Evolutionary conservation across 1,140 invertebrate genomes (phyloP), one percentile per base, ranked within the genome.

Genomic region (Lepidostoma basale): DNA sequence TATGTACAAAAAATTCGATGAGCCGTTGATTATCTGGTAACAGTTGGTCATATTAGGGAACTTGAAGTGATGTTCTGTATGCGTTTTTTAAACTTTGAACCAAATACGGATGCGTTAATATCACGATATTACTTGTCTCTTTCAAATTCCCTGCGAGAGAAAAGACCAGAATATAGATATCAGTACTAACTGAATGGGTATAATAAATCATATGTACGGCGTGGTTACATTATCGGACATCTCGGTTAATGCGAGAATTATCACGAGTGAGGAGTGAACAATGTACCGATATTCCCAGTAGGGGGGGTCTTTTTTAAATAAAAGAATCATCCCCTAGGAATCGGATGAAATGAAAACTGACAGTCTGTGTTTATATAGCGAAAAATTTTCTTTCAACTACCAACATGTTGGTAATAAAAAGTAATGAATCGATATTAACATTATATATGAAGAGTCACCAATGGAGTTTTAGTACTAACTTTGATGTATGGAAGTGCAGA

Each of bases 181-280:
- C 20, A 2, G 25, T 12, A 2, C 22, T 23, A 12, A 8, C 14
- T 49, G 18, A 23, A 18, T 5, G 22, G 22, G 18, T 47, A 47
- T 12, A 36, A 2, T 3, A 23, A 18, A 9, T 49, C 23, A 12
- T 12, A 22, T 22, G 22, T 25, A 49, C n/a, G n/a, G 3, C n/a
- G 45, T 49, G 45, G 45, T 23, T n/a, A n/a, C n/a, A n/a, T n/a
- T n/a, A n/a, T n/a, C n/a, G n/a, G 30, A 33, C 52, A 30, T 25
- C 33, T 56, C 33, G 23, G 52, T 56, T 56, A 33, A 56, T 56
- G 52, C 52, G 52, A 56, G 52, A 56, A 56, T 56, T 56, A 56
- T 33, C 52, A 16, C 52, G 26, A 56, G 28, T 56, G 52, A 56
- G 52, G 52, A 33, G 25, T 28, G 52, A 56, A 56, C 52, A 56